Percentiles rank a stretch among this genome's conserved stretches.
Conservation (phyloP, 2,113 vertebrate genomes). For the Charina bottae region DNA sequence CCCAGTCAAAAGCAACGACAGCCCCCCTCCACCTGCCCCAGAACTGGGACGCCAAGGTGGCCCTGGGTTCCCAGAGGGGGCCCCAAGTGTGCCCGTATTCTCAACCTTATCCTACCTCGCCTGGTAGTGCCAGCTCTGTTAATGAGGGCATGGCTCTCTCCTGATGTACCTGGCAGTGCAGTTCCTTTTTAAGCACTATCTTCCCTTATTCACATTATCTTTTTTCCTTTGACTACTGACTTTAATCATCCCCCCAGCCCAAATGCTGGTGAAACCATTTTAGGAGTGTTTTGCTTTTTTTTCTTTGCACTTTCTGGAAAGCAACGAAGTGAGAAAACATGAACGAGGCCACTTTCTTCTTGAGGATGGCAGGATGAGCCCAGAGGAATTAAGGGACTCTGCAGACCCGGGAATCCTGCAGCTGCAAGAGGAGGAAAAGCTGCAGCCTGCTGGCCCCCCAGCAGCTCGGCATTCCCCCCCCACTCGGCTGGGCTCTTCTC, state of each 20-base stretch:
- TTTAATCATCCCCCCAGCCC: slow-evolving; percentile 36
- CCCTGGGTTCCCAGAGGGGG: too few species aligned
- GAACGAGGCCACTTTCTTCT: background rate
- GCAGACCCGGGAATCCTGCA: background rate
- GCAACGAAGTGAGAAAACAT: slow-evolving; percentile 43
- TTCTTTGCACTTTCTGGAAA: slow-evolving; percentile 47
- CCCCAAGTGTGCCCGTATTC: background rate
- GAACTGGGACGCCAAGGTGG: background rate
- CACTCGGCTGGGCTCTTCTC: background rate
- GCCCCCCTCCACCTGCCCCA: background rate
- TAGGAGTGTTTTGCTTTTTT: slow-evolving; percentile 7
- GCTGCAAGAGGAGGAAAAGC: background rate
- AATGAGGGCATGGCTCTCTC: slow-evolving; percentile 29
- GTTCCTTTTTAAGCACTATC: background rate
- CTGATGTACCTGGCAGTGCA: background rate
- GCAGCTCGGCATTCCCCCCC: too few species aligned
- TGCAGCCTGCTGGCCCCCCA: background rate
- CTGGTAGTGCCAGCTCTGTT: background rate
- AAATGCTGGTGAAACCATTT: slow-evolving; percentile 8
- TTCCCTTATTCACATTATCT: background rate
- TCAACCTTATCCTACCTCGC: background rate
- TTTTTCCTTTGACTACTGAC: slow-evolving; percentile 36
- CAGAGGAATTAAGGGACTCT: background rate
- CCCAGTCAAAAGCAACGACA: background rate
- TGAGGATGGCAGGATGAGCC: slow-evolving; percentile 30